Evolutionary conservation across 2,113 vertebrate genomes (phyloP), one percentile per base, ranked within the genome.

Genomic region (Scomber scombrus): DNA sequence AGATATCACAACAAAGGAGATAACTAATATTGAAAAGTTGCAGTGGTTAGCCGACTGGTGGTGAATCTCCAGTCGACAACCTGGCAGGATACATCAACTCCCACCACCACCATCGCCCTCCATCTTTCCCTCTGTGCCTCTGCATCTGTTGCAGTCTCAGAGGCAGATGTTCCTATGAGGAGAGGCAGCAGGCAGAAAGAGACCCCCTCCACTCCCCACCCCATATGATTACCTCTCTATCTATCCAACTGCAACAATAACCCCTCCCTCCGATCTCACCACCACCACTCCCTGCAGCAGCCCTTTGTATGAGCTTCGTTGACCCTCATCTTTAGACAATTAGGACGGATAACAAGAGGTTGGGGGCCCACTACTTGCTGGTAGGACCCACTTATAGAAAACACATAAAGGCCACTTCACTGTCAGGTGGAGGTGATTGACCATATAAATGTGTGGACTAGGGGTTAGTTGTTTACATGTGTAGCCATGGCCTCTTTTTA

Each of bases 71-170:
- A 23, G 0, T 7, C 34, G 76, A 71, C 76, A 76, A 73, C 49
- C 78, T 84, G 84, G 71, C 77, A 71, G 54, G 5, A 73, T 10
- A 11, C 75, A 71, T 71, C 63, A 34, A 31, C 76, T 81, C 78
- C 65, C 66, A 56, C 54, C 80, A 2, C 45, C 56, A 43, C 70
- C 72, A 10, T 3, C 43, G 10, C 45, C 75, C 61, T 60, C 70
- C 80, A 50, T 76, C 71, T 56, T 51, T 77, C 81, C 64, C 78
- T 80, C 81, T 82, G 71, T 80, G 85, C 75, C 61, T 86, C 81
- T 88, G 88, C 92, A 94, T 94, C 92, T 93, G 92, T 90, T 92
- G 81, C 75, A 43, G 73, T 74, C 90, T 83, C 76, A 31, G 66
- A 89, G 89, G 89, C 90, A 93, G 92, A 93, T 93, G 90, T 91